Evolutionary conservation across 2,113 vertebrate species (phyloP), one percentile per base, ranked within the genome.

Genomic region (Gallinago media): DNA sequence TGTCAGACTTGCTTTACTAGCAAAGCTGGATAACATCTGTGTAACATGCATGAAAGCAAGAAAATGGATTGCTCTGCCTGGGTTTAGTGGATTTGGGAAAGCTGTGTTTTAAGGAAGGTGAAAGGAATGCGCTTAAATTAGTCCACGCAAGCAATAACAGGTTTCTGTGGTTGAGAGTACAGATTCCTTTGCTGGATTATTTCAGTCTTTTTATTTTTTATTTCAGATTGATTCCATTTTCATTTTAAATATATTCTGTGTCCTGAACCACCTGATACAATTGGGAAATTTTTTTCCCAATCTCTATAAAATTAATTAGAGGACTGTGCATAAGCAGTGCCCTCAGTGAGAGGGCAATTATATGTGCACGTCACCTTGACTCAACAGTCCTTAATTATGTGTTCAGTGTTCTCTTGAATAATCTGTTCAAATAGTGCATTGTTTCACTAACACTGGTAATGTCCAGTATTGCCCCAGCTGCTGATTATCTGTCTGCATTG

Each of bases 121-220:
- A 47, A 78, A 96, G 85, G 91, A 96, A 97, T 94, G 91, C 47
- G 38, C 52, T 91, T 89, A 71, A 81, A 78, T 88, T 91, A 91
- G 76, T 74, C 44, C 66, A 36, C 44, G 3, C 2, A 70, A 85
- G 80, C 91, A 97, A 68, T 87, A 89, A 90, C 79, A 87, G 89
- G 86, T 61, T 96, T 89, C 44, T 11, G 38, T 96, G 83, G 86
- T n/a, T 77, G 52, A 71, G 50, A 81, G 46, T 84, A 34, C 36
- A 65, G 83, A 95, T 94, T 94, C 76, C 79, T 94, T 93, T 56
- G 44, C 38, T 78, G 61, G 47, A 26, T 61, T 67, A 46, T 59
- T 59, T 84, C 36, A 36, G 59, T 40, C 22, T 83, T 83, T 83
- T 38, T 38, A 36, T 38, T 38, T 38, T 72, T 68, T 72, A 36